Evolutionary conservation across 1,140 invertebrate genomes (phyloP).

Genomic region (Cotesia chilonis): DNA sequence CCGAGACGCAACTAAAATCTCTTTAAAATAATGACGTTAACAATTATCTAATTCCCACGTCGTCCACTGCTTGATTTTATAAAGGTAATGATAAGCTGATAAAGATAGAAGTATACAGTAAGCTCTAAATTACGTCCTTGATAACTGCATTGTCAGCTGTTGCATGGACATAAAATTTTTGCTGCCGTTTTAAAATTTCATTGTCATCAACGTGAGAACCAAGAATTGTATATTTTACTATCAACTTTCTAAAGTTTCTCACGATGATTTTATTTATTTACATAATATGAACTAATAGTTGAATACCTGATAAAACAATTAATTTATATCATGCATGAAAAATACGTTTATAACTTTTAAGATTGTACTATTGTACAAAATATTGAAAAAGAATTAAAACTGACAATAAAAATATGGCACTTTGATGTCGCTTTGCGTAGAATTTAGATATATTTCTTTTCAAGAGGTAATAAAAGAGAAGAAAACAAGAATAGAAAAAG

Average conservation of each 20-base stretch:
- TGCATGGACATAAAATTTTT: too few species aligned
- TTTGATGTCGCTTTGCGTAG: neutral
- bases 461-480: conserved; percentile 33
- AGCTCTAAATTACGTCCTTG: too few species aligned
- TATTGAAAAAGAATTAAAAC: neutral
- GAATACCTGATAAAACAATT: too few species aligned
- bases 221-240: too few species aligned
- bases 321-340: too few species aligned
- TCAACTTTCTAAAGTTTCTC: too few species aligned
- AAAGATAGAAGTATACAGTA: conserved; percentile 19
- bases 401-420: neutral
- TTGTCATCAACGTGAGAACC: too few species aligned
- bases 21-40: conserved; percentile 47
- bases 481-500: conserved; percentile 29
- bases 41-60: conserved; percentile 50
- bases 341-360: neutral
- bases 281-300: too few species aligned
- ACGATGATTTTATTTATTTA: too few species aligned
- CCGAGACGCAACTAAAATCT: neutral
- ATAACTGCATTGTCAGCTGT: too few species aligned
- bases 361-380: neutral
- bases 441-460: conserved; percentile 6
- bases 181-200: too few species aligned
- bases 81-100: conserved; percentile 41
- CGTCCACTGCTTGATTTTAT: conserved; percentile 26